Evolutionary conservation across 2,797 vertebrate genomes (phyloP).

Genomic region (Hypotaenidia philippensis): DNA sequence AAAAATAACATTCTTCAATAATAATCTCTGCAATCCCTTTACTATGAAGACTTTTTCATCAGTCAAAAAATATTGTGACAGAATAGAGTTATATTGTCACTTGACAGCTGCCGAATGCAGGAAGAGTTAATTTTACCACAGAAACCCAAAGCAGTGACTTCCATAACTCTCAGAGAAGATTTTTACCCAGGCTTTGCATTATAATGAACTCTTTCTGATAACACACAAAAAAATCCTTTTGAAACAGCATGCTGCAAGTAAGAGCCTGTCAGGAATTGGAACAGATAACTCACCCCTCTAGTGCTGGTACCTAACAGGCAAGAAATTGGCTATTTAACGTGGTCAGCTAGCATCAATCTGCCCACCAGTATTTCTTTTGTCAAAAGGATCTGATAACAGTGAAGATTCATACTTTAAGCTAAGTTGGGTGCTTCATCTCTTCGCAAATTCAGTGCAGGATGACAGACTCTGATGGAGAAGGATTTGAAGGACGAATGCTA

Average conservation of each 20-base stretch:
- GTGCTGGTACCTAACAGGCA: constrained; percentile 1
- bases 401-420: constrained; percentile 9
- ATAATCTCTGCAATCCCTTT: neutral
- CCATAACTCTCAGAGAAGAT: neutral
- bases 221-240: constrained; percentile 4
- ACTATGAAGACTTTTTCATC: neutral
- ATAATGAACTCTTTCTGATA: neutral
- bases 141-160: neutral
- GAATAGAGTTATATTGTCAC: neutral
- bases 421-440: constrained; percentile 12
- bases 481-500: constrained; percentile 12
- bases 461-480: neutral
- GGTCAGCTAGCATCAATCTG: constrained; percentile 24
- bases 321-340: constrained; percentile 10
- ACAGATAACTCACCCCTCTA: neutral
- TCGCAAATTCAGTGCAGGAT: neutral
- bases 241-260: neutral
- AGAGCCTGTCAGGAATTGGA: neutral
- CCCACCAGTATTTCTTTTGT: constrained; percentile 40
- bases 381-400: constrained; percentile 31
- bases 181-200: constrained; percentile 32
- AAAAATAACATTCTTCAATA: neutral
- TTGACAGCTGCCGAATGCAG: neutral
- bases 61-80: neutral
- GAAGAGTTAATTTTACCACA: constrained; percentile 17